phyloP scores from a whole-genome alignment of 1,140 invertebrate species.

The Aphelenchoides fujianensis region DNA sequence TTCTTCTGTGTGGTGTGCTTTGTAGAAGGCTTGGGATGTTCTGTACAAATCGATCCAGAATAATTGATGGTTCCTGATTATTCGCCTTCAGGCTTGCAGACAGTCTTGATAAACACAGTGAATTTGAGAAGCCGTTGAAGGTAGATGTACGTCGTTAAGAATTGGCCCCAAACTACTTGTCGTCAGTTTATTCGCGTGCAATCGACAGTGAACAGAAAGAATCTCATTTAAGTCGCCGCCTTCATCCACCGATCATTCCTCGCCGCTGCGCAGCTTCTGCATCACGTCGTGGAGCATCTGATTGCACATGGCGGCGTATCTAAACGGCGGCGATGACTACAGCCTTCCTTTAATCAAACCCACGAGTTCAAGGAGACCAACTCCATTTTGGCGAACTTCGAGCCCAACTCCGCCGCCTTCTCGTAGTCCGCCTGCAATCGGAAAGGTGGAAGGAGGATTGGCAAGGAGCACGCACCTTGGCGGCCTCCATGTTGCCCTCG shows the following conservation, averaged over 20 bases:
- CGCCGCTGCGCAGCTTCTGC: conserved; percentile 64
- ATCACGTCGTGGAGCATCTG: conserved; percentile 79
- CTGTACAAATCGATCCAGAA: too few relatives aligned
- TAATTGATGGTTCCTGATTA: too few relatives aligned
- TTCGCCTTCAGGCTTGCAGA: too few relatives aligned
- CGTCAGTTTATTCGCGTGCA: neutral
- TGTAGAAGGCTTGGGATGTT: too few relatives aligned
- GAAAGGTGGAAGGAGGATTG: too few relatives aligned
- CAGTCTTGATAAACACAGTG: too few relatives aligned
- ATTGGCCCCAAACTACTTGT: neutral
- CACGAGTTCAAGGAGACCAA: conserved; percentile 63
- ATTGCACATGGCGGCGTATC: conserved; percentile 84
- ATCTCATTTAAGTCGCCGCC: neutral
- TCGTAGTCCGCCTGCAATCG: conserved; percentile 69
- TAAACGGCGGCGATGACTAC: conserved; percentile 72
- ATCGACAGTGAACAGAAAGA: neutral
- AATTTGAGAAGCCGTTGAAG: too few relatives aligned
- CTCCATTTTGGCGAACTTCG: conserved; percentile 76
- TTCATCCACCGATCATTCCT: conserved; percentile 41
- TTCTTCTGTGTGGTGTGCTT: too few relatives aligned
- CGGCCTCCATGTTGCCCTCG: conserved; percentile 68
- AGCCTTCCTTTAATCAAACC: conserved; percentile 53
- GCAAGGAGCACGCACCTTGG: too few relatives aligned
- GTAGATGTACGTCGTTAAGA: too few relatives aligned
- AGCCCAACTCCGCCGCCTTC: conserved; percentile 73